phyloP scores from a whole-genome alignment of 2,797 vertebrate species.

The Anniella stebbinsi region DNA sequence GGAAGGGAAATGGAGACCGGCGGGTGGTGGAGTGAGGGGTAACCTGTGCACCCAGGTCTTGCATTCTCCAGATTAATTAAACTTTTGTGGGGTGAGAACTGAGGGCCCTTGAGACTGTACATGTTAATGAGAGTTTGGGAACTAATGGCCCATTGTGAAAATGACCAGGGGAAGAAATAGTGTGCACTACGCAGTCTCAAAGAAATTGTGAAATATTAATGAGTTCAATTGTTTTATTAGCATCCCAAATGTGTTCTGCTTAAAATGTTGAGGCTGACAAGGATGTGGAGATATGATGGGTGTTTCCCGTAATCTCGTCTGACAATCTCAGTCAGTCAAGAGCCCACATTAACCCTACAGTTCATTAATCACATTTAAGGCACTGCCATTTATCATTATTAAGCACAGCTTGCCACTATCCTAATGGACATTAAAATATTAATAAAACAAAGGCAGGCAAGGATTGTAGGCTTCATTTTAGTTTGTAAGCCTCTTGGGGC shows the following conservation, averaged over 20 bases:
- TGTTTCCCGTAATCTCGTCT: slow-evolving; percentile 45
- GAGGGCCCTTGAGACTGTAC: slow-evolving; percentile 41
- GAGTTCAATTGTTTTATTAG: slow-evolving; percentile 31
- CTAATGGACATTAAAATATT: slow-evolving; percentile 46
- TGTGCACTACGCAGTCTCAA: background rate
- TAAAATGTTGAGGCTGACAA: slow-evolving; percentile 28
- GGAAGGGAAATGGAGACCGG: background rate
- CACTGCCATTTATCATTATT: slow-evolving; percentile 49
- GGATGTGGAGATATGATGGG: slow-evolving; percentile 28
- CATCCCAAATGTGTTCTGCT: slow-evolving; percentile 30
- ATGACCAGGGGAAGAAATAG: slow-evolving; percentile 24
- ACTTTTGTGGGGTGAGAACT: slow-evolving; percentile 32
- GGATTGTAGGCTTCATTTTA: background rate
- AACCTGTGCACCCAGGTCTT: background rate
- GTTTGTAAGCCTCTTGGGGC: background rate
- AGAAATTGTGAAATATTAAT: slow-evolving; percentile 34
- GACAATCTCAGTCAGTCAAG: slow-evolving; percentile 36
- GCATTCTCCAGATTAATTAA: slow-evolving; percentile 33
- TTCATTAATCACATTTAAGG: slow-evolving; percentile 41
- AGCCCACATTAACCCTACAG: slow-evolving; percentile 33
- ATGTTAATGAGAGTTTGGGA: slow-evolving; percentile 33
- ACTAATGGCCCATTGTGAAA: slow-evolving; percentile 38
- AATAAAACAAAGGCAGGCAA: slow-evolving; percentile 19
- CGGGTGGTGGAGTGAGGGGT: background rate
- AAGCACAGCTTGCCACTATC: slow-evolving; percentile 46